Conservation (phyloP, 2,113 vertebrate genomes). For the Eretmodus cyanostictus region DNA sequence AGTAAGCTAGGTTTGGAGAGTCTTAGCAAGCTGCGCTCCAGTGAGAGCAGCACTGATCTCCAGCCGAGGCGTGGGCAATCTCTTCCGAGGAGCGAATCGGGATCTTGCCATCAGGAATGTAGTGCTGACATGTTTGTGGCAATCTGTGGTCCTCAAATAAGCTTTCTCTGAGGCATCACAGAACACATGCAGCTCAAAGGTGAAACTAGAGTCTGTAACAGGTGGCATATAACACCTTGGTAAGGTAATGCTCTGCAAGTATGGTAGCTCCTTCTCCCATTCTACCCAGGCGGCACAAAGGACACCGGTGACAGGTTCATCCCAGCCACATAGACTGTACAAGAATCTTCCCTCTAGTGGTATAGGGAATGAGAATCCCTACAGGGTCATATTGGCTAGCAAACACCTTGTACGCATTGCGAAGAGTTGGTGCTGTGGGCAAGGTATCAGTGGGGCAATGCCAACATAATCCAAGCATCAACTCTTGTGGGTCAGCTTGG, state of each 20-base stretch:
- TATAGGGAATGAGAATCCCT: neutral
- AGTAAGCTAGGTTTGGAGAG: neutral
- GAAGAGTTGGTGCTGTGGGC: neutral
- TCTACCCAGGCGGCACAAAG: neutral
- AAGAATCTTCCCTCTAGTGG: neutral
- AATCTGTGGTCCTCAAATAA: neutral
- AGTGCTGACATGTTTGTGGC: neutral
- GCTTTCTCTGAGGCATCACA: neutral
- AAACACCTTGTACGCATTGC: neutral
- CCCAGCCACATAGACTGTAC: neutral
- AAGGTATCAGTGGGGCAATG: neutral
- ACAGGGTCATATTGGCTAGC: neutral
- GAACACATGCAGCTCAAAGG: neutral
- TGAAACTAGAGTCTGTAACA: neutral
- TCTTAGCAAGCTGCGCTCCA: neutral
- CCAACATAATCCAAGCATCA: neutral
- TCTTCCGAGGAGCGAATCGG: neutral
- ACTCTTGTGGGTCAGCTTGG: neutral
- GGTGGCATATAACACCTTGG: neutral
- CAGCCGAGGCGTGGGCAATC: neutral
- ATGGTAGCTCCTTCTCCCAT: neutral
- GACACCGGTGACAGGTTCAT: neutral
- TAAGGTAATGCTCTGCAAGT: neutral
- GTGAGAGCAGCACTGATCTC: neutral
- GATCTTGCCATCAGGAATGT: neutral